Base-by-base conservation (phyloP, 2,888 invertebrate species). In the Melolontha melolontha region DNA sequence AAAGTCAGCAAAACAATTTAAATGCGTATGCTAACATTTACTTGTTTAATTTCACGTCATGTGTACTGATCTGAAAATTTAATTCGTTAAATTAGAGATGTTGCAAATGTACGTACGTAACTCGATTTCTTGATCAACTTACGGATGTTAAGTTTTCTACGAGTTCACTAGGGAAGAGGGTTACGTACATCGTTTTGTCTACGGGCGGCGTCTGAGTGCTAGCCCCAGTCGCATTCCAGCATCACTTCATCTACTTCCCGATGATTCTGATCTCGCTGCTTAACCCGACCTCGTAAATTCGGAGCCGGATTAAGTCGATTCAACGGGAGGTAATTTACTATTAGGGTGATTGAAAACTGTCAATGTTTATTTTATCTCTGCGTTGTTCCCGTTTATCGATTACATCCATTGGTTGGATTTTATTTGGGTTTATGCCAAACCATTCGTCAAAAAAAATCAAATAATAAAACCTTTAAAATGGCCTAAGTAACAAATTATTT, bases 271-370 rank as follows among this genome's bases (percentile, higher is more conserved):
- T 29, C 59, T 42, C 29, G 34, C 29, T 55, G 55, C 59, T 62
- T 47, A 49, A 47, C 12, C 17, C 16, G 34, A 47, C 7, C 47
- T 62, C 59, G 59, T 62, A 62, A 62, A 62, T 62, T 62, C 29
- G 14, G 39, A 47, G 34, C 29, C 14, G 11, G 59, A 62, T 47
- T 47, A 62, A 62, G 59, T 47, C 44, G 59, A 59, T 44, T 59
- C 59, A 59, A 29, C 59, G 47, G 34, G 29, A 62, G 11, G 59
- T 62, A 62, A 62, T 62, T 62, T 62, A 62, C 59, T 47, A 47
- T 34, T 47, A 62, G 34, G 29, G 47, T 47, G 59, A 62, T 62
- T 47, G 59, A 62, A 62, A 62, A 62, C 59, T 62, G 59, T 62
- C 59, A 39, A 16, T 62, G 49, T 62, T 62, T 62, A 47, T 62